phyloP scores from a whole-genome alignment of 1,140 invertebrate species.

The Cydia strobilella region DNA sequence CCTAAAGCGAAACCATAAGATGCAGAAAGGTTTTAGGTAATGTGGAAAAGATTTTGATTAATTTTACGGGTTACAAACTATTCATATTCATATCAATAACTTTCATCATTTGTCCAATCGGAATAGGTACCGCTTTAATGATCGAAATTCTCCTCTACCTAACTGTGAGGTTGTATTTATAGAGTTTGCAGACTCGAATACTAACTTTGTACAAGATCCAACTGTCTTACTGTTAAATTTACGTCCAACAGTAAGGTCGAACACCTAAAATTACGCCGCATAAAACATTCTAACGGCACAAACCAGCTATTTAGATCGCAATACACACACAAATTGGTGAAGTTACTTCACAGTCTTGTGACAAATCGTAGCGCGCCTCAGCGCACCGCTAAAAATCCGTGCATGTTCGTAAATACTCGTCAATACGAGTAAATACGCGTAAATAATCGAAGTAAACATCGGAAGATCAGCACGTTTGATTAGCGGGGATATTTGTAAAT shows the following conservation, averaged over 20 bases:
- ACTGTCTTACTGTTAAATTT: slow-evolving; percentile 5
- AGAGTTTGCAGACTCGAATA: not conserved
- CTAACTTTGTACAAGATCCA: not conserved
- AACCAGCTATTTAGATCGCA: slow-evolving; percentile 9
- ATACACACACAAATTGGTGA: not conserved
- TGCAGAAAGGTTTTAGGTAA: too few relatives aligned
- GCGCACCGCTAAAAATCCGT: not conserved
- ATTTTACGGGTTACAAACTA: not conserved
- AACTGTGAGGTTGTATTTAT: not conserved
- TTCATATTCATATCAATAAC: not conserved
- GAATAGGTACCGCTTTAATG: not conserved
- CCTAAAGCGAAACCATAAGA: too few relatives aligned
- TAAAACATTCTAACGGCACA: slow-evolving; percentile 10
- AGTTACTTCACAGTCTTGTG: slow-evolving; percentile 1
- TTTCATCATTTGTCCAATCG: not conserved
- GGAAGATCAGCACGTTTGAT: not conserved
- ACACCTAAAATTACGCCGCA: not conserved
- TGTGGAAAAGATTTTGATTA: too few relatives aligned
- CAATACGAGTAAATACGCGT: not conserved
- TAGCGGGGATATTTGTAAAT: not conserved
- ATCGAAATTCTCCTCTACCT: not conserved
- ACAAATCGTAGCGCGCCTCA: not conserved
- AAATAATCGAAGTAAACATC: not conserved
- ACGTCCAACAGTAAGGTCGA: not conserved
- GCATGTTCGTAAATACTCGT: not conserved